Evolutionary conservation across 1,140 invertebrate species (phyloP), one percentile per base, ranked within the genome.

Genomic region (Cheumatopsyche charites): DNA sequence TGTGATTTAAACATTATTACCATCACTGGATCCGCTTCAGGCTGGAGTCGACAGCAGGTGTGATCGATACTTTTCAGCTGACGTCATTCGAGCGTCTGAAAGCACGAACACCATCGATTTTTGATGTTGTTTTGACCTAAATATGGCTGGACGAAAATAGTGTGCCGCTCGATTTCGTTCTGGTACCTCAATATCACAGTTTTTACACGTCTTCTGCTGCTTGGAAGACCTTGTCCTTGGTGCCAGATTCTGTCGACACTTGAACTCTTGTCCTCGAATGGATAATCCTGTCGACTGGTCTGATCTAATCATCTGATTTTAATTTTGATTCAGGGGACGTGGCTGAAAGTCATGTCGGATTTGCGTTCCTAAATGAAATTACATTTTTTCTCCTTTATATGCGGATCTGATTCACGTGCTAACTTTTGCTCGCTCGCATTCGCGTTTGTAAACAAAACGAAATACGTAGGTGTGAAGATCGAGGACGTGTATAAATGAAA

Each of bases 121-220:
- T 58, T 66, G 36, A 47, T 66, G 63, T 66, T 66, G 23, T 66
- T 66, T 47, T 66, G 63, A 66, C 63, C 63, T 66, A 41, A 47
- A 21, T 66, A 66, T 66, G 13, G 13, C 23, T 9, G 6, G 41
- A 17, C 43, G 11, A 21, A 66, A 66, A 66, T 66, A 66, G 63
- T 43, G n/a, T n/a, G 25, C 26, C 11, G 25, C 23, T 61, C 47
- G 21, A 19, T 23, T 25, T 5, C 55, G 17, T 2, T n/a, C n/a
- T 21, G 12, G n/a, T 23, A 6, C 23, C 15, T 19, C 49, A 17
- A n/a, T 17, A 9, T 17, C 55, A 6, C 45, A 49, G 45, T 49
- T 49, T 49, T 19, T 36, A 9, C 29, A 49, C 13, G 45, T 49
- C 13, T 19, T 13, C 9, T 36, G 29, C 29, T 9, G 9, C 29